Conservation (phyloP, 2,797 vertebrate genomes). For the Salmo trutta region DNA sequence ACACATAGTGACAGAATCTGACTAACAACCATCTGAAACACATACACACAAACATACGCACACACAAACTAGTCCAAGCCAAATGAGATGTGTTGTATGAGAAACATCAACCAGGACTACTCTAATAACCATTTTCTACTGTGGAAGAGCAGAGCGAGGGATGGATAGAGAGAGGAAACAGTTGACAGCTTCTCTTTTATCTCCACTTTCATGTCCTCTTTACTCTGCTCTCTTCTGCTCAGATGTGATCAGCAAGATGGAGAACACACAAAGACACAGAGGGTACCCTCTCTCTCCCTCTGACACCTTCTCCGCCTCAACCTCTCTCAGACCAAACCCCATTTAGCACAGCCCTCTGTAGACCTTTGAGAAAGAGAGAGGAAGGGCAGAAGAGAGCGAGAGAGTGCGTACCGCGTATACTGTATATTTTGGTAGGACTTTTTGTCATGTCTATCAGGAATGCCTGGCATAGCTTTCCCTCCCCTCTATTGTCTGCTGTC, state of each 20-base stretch:
- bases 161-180: constrained; percentile 1
- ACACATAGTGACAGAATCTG: neutral
- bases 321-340: neutral
- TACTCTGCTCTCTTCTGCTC: constrained; percentile 17
- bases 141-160: neutral
- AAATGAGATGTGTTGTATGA: constrained; percentile 45
- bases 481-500: constrained; percentile 10
- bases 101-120: constrained; percentile 51
- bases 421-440: neutral
- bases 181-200: neutral
- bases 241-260: neutral
- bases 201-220: neutral
- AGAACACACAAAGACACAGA: neutral
- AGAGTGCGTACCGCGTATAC: neutral
- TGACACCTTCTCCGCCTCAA: neutral
- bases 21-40: neutral
- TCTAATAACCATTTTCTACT: constrained; percentile 43
- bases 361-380: neutral
- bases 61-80: constrained; percentile 49
- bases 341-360: neutral
- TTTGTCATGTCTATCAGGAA: neutral
- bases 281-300: neutral
- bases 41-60: constrained; percentile 13
- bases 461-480: neutral
- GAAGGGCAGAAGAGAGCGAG: neutral